Percentiles rank a stretch among this genome's conserved stretches.
Evolutionary conservation across 2,113 vertebrate genomes (phyloP).

Genomic region (human): DNA sequence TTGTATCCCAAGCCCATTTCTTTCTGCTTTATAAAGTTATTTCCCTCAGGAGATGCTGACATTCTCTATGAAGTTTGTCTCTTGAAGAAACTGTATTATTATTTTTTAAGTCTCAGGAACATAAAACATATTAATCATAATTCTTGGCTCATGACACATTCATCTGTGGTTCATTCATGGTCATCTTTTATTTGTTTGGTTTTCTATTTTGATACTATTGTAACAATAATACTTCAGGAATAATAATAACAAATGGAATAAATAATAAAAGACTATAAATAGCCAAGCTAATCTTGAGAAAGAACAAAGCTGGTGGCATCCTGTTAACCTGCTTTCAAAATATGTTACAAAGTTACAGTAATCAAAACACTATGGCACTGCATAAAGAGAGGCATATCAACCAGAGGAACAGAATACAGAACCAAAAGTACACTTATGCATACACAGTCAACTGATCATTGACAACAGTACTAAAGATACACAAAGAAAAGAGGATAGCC

Average conservation of each 20-base stretch:
- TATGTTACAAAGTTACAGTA: not conserved
- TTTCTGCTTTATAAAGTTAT: not conserved
- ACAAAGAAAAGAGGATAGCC: not conserved
- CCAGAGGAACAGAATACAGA: not conserved
- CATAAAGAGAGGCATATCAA: not conserved
- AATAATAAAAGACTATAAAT: not conserved
- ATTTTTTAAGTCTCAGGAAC: not conserved
- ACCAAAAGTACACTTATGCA: not conserved
- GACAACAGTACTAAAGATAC: not conserved
- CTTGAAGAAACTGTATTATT: not conserved
- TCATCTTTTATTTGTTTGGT: not conserved
- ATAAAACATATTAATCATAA: not conserved
- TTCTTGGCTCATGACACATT: not conserved
- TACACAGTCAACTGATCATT: not conserved
- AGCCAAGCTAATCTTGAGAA: not conserved
- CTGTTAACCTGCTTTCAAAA: not conserved
- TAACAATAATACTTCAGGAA: not conserved
- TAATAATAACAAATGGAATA: not conserved
- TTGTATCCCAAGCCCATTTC: not conserved
- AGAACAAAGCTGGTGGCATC: not conserved
- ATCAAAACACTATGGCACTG: not conserved
- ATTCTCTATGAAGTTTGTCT: not conserved
- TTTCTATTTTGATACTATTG: not conserved
- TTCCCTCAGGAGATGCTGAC: not conserved
- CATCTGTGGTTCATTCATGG: not conserved